Conservation (phyloP, 2,888 invertebrate species). For the Busseola fusca region DNA sequence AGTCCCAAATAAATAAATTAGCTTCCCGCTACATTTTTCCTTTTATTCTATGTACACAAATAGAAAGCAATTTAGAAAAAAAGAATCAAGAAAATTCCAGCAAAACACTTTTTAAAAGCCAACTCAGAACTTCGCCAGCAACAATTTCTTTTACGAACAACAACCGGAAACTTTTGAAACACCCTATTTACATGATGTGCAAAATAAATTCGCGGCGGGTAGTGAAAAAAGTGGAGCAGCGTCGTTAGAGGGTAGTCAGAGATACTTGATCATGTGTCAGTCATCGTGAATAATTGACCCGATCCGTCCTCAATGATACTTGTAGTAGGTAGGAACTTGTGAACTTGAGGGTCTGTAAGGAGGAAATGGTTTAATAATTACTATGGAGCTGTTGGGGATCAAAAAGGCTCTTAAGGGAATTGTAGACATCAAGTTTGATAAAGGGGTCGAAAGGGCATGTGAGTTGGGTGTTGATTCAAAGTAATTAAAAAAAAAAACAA, state of each 20-base stretch:
- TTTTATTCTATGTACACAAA: conserved; percentile 4
- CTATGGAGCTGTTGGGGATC: conserved; percentile 19
- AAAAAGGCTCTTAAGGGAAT: conserved; percentile 19
- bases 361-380: conserved; percentile 51
- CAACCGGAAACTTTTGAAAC: conserved; percentile 24
- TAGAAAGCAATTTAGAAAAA: conserved; percentile 13
- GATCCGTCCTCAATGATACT: conserved; percentile 33
- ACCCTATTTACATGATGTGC: conserved; percentile 35
- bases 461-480: neutral
- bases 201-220: conserved; percentile 18
- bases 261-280: conserved; percentile 55
- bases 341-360: conserved; percentile 2
- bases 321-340: conserved; percentile 12
- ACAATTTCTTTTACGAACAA: conserved; percentile 30
- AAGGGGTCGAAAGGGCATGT: conserved; percentile 10
- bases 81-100: neutral
- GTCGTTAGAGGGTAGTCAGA: conserved; percentile 26
- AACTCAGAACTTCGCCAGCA: conserved; percentile 24
- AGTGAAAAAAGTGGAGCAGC: conserved; percentile 20
- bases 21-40: neutral
- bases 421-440: conserved; percentile 25
- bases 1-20: no score
- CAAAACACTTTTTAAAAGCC: conserved; percentile 32
- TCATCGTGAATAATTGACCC: conserved; percentile 55
- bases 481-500: neutral